Evolutionary conservation across 2,888 invertebrate species (phyloP).

Genomic region (Amblyjoppa fuscipennis): DNA sequence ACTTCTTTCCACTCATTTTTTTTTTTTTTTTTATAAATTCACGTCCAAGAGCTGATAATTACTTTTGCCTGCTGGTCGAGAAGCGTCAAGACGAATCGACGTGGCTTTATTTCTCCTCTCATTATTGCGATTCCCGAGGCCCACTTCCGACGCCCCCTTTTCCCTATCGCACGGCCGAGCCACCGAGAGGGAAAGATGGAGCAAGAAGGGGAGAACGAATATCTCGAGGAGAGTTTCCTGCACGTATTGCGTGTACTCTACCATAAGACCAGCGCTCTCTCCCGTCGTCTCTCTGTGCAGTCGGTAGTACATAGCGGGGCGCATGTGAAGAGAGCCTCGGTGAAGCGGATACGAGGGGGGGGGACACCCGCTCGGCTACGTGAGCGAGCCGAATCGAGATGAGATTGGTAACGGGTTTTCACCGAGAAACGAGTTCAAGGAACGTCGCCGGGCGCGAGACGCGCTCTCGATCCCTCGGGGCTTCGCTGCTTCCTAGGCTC

Average conservation of each 20-base stretch:
- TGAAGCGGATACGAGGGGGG: conserved; percentile 31
- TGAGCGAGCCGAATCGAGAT: conserved; percentile 72
- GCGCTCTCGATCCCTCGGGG: conserved; percentile 68
- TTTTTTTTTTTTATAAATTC: conserved; percentile 32
- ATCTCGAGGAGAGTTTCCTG: conserved; percentile 31
- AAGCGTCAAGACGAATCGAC: conserved; percentile 59
- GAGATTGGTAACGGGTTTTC: conserved; percentile 74
- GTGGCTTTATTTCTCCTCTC: conserved; percentile 56
- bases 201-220: background rate
- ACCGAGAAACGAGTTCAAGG: conserved; percentile 70
- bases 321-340: conserved; percentile 55
- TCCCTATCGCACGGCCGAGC: conserved; percentile 40
- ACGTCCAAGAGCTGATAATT: conserved; percentile 75
- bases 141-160: conserved; percentile 62
- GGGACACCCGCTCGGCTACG: conserved; percentile 63
- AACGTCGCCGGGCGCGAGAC: conserved; percentile 61
- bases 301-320: conserved; percentile 33
- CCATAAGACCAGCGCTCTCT: conserved; percentile 7
- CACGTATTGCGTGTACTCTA: conserved; percentile 47
- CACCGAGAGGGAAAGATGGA: conserved; percentile 28
- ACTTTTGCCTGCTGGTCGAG: conserved; percentile 71
- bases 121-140: conserved; percentile 65
- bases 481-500: conserved; percentile 58
- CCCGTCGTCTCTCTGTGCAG: conserved; percentile 1
- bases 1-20: conserved; percentile 15